Evolutionary conservation across 2,113 vertebrate species (phyloP).

Genomic region (Pandion haliaetus): DNA sequence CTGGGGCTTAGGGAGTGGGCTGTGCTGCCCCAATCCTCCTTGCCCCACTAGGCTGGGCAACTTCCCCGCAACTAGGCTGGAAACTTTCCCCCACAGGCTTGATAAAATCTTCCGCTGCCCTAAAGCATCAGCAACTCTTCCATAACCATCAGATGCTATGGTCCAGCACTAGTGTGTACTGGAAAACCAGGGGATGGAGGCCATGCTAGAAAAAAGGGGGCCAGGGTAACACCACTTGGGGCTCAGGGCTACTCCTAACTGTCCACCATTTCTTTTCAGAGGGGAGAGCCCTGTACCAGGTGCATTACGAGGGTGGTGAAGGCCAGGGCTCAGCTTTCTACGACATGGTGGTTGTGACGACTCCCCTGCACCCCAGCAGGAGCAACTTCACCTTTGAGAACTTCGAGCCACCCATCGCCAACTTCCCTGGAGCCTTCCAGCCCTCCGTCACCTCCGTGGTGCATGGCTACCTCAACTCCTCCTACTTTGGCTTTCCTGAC

Average conservation of each 20-base stretch:
- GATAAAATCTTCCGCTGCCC: neutral
- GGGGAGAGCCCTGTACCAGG: slow-evolving; percentile 82
- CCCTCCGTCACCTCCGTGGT: slow-evolving; percentile 87
- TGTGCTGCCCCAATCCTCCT: neutral
- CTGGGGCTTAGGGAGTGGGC: neutral
- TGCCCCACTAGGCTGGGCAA: neutral
- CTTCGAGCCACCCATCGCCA: slow-evolving; percentile 76
- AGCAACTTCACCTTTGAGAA: slow-evolving; percentile 83
- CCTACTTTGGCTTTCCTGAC: slow-evolving; percentile 92
- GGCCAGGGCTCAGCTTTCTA: slow-evolving; percentile 79
- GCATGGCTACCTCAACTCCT: slow-evolving; percentile 96
- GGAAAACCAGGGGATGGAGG: neutral
- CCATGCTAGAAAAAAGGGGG: neutral
- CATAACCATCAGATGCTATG: neutral
- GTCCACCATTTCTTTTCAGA: slow-evolving; percentile 69
- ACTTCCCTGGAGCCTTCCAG: slow-evolving; percentile 82
- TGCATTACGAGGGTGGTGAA: slow-evolving; percentile 75
- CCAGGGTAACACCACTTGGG: neutral
- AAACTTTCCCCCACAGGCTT: neutral
- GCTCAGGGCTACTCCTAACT: neutral
- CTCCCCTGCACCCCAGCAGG: slow-evolving; percentile 81
- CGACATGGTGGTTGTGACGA: slow-evolving; percentile 90
- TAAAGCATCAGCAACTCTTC: neutral
- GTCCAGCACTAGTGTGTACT: neutral
- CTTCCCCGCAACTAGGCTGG: neutral